A percentile compares a stretch with the other conserved stretches of the same genome.
These are phyloP conservation scores for Sipha maydis DNA, from an alignment of 2,888 invertebrate genomes.

Conservation along the genomic window DNA sequence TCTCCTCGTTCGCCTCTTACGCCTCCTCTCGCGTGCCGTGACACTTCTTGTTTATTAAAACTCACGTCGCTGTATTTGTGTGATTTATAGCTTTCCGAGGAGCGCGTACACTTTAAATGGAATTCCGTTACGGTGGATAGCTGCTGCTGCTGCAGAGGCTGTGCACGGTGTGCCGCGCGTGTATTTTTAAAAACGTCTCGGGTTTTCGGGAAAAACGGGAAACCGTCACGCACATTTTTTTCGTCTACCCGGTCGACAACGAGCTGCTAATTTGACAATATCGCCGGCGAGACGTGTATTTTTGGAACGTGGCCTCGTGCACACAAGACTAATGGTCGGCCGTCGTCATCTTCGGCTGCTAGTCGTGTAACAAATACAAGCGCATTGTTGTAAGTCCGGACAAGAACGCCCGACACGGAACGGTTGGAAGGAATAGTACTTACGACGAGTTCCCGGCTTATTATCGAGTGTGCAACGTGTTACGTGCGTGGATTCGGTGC, in stretches of 20 bases:
- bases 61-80: not conserved
- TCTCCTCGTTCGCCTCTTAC: not conserved
- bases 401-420: too few species aligned
- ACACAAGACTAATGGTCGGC: conserved; percentile 37
- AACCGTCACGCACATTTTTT: conserved; percentile 51
- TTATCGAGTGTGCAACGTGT: too few species aligned
- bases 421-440: too few species aligned
- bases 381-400: too few species aligned
- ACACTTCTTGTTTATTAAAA: conserved; percentile 12
- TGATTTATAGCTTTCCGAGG: conserved; percentile 43
- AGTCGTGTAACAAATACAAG: not conserved
- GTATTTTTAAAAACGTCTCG: conserved; percentile 53
- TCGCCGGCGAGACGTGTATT: conserved; percentile 34
- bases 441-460: too few species aligned
- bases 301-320: not conserved
- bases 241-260: not conserved
- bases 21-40: not conserved
- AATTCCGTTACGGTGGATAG: conserved; percentile 33
- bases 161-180: not conserved
- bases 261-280: conserved; percentile 39
- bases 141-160: not conserved
- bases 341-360: not conserved
- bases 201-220: conserved; percentile 44
- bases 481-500: too few species aligned
- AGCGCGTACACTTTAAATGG: conserved; percentile 9